These are phyloP conservation scores for Ammodramus savannarum DNA, from an alignment of 2,113 vertebrate species.

Conservation along the genomic window DNA sequence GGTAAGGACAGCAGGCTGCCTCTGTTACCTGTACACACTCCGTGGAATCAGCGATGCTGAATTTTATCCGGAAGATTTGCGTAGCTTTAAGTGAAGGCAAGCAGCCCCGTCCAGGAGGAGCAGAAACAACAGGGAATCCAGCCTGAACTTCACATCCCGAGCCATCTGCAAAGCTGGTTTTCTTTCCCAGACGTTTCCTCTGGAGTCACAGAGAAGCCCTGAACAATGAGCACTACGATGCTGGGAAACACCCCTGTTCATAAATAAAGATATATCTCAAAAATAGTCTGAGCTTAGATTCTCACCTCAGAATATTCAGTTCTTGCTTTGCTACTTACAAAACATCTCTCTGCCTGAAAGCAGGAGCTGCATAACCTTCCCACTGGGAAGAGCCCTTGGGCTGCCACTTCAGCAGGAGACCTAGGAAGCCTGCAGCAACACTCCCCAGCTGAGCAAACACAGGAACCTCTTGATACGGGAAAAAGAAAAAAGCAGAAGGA, in stretches of 20 bases:
- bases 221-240: background rate
- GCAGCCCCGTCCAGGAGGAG: background rate
- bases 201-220: background rate
- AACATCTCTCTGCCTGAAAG: background rate
- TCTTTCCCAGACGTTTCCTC: background rate
- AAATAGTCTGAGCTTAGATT: background rate
- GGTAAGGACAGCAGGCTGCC: background rate
- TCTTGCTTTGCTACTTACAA: background rate
- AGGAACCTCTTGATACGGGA: background rate
- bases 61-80: background rate
- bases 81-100: background rate
- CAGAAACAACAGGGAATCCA: background rate
- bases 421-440: background rate
- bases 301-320: rapidly evolving
- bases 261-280: background rate
- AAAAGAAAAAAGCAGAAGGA: background rate
- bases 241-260: background rate
- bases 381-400: background rate
- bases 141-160: background rate
- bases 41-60: background rate
- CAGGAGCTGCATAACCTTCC: background rate
- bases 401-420: background rate
- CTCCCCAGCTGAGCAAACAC: background rate
- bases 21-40: rapidly evolving
- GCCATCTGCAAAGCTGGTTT: background rate